Conservation (phyloP, 37 sponge, comb jelly and placozoan genomes). For the Spongilla lacustris region DNA sequence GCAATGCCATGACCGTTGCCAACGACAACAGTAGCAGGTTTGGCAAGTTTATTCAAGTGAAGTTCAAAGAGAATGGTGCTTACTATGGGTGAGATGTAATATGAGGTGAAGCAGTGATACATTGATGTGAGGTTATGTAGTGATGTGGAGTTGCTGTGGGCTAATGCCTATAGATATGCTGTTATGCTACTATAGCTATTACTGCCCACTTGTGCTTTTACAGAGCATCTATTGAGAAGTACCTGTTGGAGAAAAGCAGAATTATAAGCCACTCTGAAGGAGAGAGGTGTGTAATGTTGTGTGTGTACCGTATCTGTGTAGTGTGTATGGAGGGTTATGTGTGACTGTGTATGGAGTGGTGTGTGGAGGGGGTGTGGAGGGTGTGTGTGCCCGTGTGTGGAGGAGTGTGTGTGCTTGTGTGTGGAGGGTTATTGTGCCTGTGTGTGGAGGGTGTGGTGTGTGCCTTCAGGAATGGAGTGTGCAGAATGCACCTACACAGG, state of each 20-base stretch:
- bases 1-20: conserved; percentile 90
- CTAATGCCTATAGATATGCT: not conserved
- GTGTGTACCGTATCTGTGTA: too few species aligned
- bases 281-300: conserved; percentile 68
- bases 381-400: too few species aligned
- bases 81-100: conserved; percentile 64
- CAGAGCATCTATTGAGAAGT: conserved; percentile 97
- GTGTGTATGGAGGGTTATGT: too few species aligned
- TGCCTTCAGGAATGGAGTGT: too few species aligned
- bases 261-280: conserved; percentile 81
- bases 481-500: too few species aligned
- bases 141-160: not conserved
- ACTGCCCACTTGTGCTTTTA: not conserved
- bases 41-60: conserved; percentile 91
- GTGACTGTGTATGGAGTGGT: too few species aligned
- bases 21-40: conserved; percentile 98
- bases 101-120: not conserved
- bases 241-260: conserved; percentile 95
- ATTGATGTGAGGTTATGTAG: not conserved
- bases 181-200: too few species aligned
- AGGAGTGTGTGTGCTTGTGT: too few species aligned
- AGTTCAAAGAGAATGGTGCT: conserved; percentile 93
- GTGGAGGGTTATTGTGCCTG: too few species aligned
- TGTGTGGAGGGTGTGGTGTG: too few species aligned
- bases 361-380: too few species aligned